A percentile compares a stretch with the other conserved stretches of the same genome.
phyloP scores from a whole-genome alignment of 2,797 vertebrate genomes.

The Oreortyx pictus region DNA sequence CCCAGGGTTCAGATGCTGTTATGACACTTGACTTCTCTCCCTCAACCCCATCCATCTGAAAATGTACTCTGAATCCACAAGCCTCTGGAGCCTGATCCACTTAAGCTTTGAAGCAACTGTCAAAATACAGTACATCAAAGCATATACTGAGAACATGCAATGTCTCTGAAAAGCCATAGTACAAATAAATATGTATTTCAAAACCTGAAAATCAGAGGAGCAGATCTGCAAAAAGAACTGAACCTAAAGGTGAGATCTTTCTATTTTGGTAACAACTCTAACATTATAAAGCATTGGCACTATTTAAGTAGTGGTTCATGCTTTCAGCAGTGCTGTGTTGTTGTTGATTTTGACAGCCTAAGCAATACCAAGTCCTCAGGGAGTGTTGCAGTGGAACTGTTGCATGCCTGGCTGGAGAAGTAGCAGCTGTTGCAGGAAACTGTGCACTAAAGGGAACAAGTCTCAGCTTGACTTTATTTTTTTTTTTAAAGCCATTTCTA shows the following conservation, averaged over 20 bases:
- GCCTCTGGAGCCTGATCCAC: not conserved
- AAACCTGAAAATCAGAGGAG: not conserved
- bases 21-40: not conserved
- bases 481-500: not conserved
- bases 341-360: not conserved
- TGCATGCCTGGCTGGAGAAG: conserved; percentile 30
- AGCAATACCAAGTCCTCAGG: conserved; percentile 1
- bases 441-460: not conserved
- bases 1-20: not conserved
- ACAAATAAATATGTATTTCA: fast-evolving
- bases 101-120: not conserved
- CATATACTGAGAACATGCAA: fast-evolving
- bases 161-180: not conserved
- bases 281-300: not conserved
- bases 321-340: not conserved
- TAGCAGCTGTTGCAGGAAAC: conserved; percentile 27
- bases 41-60: not conserved
- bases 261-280: not conserved
- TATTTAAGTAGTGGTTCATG: not conserved
- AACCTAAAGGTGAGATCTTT: not conserved
- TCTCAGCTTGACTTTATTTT: not conserved
- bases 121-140: conserved; percentile 19
- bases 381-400: not conserved
- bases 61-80: not conserved
- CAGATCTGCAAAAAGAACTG: not conserved